Base-by-base conservation (phyloP, 2,797 vertebrate genomes). In the Rhinogobio ventralis region DNA sequence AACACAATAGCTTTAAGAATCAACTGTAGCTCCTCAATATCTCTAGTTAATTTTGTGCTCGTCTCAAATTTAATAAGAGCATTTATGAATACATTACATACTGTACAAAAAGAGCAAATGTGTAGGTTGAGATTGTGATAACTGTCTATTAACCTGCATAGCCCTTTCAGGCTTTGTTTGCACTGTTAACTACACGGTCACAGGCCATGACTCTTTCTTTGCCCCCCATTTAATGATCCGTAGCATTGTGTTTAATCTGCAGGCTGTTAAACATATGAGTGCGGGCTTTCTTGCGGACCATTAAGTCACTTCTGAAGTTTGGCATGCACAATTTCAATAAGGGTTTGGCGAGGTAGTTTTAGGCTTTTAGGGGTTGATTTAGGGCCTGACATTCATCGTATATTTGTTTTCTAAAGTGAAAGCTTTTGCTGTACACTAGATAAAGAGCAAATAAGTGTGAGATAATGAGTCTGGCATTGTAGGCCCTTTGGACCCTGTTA, bases 101-200 rank as follows among this genome's bases (percentile, higher is more conserved):
- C 42, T n/a, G 20, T 42, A 72, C 11, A 19, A 7, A 72, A 2
- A 71, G 39, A 46, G 6, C 15, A 71, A n/a, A 46, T 46, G 42
- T 72, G 36, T 72, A 25, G n/a, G 23, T 25, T 72, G 23, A 72
- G 2, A 3, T 15, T 42, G 49, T 51, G 14, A 39, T 28, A n/a
- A 46, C 25, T 60, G 57, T 60, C 60, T 28, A 0, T 28, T 7
- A 15, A 62, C 60, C 60, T 28, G 25, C 1, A 0, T 28, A 28
- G 60, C 14, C 67, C 45, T 14, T 13, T 69, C 23, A 19, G 51
- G 49, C 15, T 55, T 28, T 81, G 79, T 81, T 81, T 81, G 20
- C 62, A 36, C 20, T n/a, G 79, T 72, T 81, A 60, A 42, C 53
- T 25, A 14, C 7, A 33, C 10, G 0, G 3, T 19, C 55, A 74